phyloP scores from a whole-genome alignment of 2,888 invertebrate species.

The Periphyllus acericola region DNA sequence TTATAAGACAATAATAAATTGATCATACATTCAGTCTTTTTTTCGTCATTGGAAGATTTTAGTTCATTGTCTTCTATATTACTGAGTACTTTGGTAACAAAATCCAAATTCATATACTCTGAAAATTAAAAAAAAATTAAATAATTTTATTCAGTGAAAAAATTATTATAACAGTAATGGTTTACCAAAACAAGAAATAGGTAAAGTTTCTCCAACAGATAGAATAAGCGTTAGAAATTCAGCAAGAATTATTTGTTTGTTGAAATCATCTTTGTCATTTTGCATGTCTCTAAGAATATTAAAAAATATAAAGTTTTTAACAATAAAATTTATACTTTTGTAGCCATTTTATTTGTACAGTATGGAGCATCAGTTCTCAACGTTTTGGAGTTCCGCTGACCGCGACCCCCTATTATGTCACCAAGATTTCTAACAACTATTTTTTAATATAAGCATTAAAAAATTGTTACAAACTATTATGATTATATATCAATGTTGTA shows the following conservation, averaged over 20 bases:
- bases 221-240: constrained; percentile 87
- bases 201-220: constrained; percentile 89
- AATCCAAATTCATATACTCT: constrained; percentile 87
- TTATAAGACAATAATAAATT: constrained; percentile 88
- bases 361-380: too few species aligned
- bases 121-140: constrained; percentile 66
- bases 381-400: too few species aligned
- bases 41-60: constrained; percentile 83
- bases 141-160: not conserved
- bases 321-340: not conserved
- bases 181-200: constrained; percentile 86
- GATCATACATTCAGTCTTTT: constrained; percentile 85
- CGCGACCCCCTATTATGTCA: too few species aligned
- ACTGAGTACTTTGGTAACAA: constrained; percentile 82
- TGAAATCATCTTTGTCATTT: constrained; percentile 80
- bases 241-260: constrained; percentile 84
- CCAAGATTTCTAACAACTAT: too few species aligned
- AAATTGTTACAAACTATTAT: too few species aligned
- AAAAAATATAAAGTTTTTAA: constrained; percentile 46
- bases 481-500: too few species aligned
- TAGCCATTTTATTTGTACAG: not conserved
- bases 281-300: constrained; percentile 75
- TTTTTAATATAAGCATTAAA: too few species aligned
- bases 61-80: constrained; percentile 81
- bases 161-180: not conserved